Base-by-base conservation (phyloP, 2,113 vertebrate species). In the Microtus pennsylvanicus region DNA sequence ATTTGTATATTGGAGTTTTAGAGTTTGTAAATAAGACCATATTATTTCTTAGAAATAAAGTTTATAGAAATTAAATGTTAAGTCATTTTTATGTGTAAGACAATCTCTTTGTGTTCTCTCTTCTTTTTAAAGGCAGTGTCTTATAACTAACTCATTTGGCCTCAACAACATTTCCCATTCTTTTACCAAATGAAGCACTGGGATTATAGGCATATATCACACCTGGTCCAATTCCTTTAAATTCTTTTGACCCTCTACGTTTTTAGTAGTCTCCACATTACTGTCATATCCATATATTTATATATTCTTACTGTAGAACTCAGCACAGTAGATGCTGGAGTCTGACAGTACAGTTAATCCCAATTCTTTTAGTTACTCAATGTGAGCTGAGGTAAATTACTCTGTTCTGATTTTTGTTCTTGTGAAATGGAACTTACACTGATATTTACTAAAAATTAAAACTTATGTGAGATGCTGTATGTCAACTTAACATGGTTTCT, bases 321-420 rank as follows among this genome's bases (percentile, higher is more conserved):
- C 0, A 65, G 80, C 12, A 83, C 70, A 67, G 38, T 94, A 19
- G 16, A 19, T 21, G 5, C 26, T 93, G n/a, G 12, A 82, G 24
- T 90, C 26, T 89, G n/a, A 70, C 6, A 89, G 28, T 10, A 14
- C 19, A 69, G 52, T 89, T 67, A 80, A 92, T 45, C 4, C 14
- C 14, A 90, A 21, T 92, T 91, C 9, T 94, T 50, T 94, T 50
- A 87, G 6, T 83, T 88, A 65, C 12, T 93, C 87, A 22, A 11
- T 93, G 28, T 91, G 78, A 94, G 63, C 86, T 87, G 85, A 24
- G 30, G 5, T 58, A 81, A n/a, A 76, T 94, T 93, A 83, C 4
- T 94, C 50, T 94, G 26, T 11, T 89, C 70, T 81, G 61, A 55
- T 70, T 95, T 95, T 96, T 95, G 24, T 30, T 65, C 21, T 50